Evolutionary conservation across 1,140 invertebrate genomes (phyloP).

Genomic region (Papilio aristodemus): DNA sequence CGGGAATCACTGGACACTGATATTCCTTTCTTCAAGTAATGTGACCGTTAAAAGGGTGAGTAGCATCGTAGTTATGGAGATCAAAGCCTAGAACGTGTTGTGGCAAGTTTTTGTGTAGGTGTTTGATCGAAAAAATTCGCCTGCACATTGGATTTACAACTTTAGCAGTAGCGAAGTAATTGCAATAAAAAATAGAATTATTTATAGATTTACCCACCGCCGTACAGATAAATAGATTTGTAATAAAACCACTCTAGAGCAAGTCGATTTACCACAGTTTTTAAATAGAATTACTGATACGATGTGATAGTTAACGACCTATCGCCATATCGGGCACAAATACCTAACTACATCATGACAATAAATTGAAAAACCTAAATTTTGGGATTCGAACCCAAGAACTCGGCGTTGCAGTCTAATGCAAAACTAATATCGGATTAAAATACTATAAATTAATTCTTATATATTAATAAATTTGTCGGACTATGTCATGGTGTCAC

Average conservation of each 20-base stretch:
- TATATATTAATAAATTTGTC: too few species aligned
- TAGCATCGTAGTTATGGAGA: neutral
- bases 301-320: too few species aligned
- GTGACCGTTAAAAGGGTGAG: neutral
- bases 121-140: neutral
- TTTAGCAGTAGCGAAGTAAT: neutral
- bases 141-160: neutral
- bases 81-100: neutral
- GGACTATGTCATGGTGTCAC: neutral
- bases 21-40: conserved; percentile 3
- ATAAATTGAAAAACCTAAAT: too few species aligned
- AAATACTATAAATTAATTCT: too few species aligned
- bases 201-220: neutral
- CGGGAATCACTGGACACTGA: neutral
- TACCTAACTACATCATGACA: too few species aligned
- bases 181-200: neutral
- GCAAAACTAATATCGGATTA: too few species aligned
- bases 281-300: too few species aligned
- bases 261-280: too few species aligned
- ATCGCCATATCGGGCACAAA: too few species aligned
- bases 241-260: neutral
- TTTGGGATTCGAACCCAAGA: too few species aligned
- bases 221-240: neutral
- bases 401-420: too few species aligned
- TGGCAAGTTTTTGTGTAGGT: neutral